A percentile compares a stretch with the other conserved stretches of the same genome.
phyloP scores from a whole-genome alignment of 2,888 invertebrate genomes.

The Drosophila anomelani region DNA sequence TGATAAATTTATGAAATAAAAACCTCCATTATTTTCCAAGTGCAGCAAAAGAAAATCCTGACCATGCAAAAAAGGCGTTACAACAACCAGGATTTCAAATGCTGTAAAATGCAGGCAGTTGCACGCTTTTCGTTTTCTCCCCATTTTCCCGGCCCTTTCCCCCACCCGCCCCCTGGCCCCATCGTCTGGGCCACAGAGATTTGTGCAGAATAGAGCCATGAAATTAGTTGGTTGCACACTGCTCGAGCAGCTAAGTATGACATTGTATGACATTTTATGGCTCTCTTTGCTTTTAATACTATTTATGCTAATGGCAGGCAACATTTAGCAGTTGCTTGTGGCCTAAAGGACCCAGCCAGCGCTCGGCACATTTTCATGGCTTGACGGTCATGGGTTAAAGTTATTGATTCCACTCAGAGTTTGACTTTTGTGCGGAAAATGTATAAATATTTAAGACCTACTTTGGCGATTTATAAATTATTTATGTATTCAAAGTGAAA shows the following conservation, averaged over 20 bases:
- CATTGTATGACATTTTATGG: slow-evolving; percentile 50
- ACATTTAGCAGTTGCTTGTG: slow-evolving; percentile 42
- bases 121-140: slow-evolving; percentile 1
- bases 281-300: slow-evolving; percentile 40
- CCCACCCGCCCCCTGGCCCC: background rate
- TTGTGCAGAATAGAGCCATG: slow-evolving; percentile 70
- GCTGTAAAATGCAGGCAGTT: slow-evolving; percentile 59
- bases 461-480: slow-evolving; percentile 25
- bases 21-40: no score
- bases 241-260: slow-evolving; percentile 38
- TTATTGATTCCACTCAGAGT: slow-evolving; percentile 28
- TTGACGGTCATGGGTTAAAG: slow-evolving; percentile 8
- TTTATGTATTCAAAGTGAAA: slow-evolving; percentile 31
- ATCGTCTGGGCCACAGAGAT: slow-evolving; percentile 42
- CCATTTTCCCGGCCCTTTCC: slow-evolving; percentile 11
- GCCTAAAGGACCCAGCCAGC: slow-evolving; percentile 19
- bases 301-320: slow-evolving; percentile 52
- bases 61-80: slow-evolving; percentile 36
- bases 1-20: no score
- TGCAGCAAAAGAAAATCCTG: slow-evolving; percentile 15
- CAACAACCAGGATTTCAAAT: slow-evolving; percentile 50
- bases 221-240: slow-evolving; percentile 58
- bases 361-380: slow-evolving; percentile 25
- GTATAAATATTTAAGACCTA: slow-evolving; percentile 35
- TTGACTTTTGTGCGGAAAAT: background rate